Evolutionary conservation across 2,797 vertebrate genomes (phyloP).

Genomic region (Aeoliscus strigatus): DNA sequence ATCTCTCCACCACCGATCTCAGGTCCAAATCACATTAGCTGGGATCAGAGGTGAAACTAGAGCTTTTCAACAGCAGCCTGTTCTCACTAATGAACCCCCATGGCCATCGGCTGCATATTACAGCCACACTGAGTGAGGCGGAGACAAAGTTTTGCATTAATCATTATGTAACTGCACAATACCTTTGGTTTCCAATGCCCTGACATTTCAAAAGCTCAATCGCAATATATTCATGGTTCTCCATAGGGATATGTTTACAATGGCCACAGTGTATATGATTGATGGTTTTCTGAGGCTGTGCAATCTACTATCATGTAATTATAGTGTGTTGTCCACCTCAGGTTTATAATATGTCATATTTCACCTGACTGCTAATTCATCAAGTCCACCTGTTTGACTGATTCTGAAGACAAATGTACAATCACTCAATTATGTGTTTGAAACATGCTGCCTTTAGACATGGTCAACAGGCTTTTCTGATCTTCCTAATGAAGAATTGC

Average conservation of each 20-base stretch:
- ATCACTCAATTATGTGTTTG: too few relatives aligned
- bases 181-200: conserved; percentile 73
- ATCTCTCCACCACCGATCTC: conserved; percentile 75
- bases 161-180: conserved; percentile 75
- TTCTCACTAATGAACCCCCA: conserved; percentile 77
- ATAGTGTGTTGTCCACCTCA: conserved; percentile 56
- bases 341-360: conserved; percentile 36
- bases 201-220: conserved; percentile 79
- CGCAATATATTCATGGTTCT: conserved; percentile 74
- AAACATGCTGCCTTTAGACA: too few relatives aligned
- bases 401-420: too few relatives aligned
- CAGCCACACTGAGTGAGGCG: conserved; percentile 71
- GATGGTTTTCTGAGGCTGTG: conserved; percentile 67
- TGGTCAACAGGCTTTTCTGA: too few relatives aligned
- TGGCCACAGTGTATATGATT: conserved; percentile 62
- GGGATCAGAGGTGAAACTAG: conserved; percentile 81
- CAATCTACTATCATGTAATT: conserved; percentile 69
- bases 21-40: conserved; percentile 80
- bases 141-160: conserved; percentile 77
- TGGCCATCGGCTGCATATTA: conserved; percentile 78
- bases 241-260: conserved; percentile 68
- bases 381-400: neutral
- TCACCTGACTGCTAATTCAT: neutral
- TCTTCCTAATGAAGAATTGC: too few relatives aligned
- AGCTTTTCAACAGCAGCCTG: conserved; percentile 77